These are phyloP conservation scores for Deroptyus accipitrinus DNA, from an alignment of 2,113 vertebrate species.

Conservation along the genomic window DNA sequence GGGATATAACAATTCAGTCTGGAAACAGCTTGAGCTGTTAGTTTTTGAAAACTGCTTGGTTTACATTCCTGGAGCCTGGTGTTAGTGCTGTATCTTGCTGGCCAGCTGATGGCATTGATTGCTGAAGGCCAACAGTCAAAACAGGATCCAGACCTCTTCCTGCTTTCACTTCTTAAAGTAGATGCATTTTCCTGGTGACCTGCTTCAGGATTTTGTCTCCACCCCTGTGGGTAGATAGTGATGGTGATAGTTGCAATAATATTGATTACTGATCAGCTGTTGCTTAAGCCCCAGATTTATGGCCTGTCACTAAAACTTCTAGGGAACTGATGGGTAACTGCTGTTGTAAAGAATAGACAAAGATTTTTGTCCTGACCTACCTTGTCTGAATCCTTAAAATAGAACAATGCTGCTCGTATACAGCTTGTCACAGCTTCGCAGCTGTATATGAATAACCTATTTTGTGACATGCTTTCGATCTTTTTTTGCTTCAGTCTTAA, in stretches of 20 bases:
- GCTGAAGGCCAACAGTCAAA: background rate
- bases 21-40: background rate
- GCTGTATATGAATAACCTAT: slow-evolving; percentile 57
- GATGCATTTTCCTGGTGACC: background rate
- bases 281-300: background rate
- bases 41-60: background rate
- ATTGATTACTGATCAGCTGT: background rate
- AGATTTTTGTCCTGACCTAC: slow-evolving; percentile 50
- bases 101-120: background rate
- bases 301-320: background rate
- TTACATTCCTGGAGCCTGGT: background rate
- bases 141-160: background rate
- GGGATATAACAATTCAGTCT: background rate
- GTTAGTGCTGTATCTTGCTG: background rate
- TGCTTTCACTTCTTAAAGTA: slow-evolving; percentile 20
- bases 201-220: background rate
- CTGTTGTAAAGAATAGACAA: background rate
- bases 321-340: background rate
- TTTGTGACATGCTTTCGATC: slow-evolving; percentile 51
- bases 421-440: background rate
- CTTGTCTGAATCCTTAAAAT: slow-evolving; percentile 54
- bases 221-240: background rate
- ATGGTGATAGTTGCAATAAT: background rate
- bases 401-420: background rate
- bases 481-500: background rate